Evolutionary conservation across 2,888 invertebrate species (phyloP), one percentile per base, ranked within the genome.

Genomic region (Auanema freiburgensis): DNA sequence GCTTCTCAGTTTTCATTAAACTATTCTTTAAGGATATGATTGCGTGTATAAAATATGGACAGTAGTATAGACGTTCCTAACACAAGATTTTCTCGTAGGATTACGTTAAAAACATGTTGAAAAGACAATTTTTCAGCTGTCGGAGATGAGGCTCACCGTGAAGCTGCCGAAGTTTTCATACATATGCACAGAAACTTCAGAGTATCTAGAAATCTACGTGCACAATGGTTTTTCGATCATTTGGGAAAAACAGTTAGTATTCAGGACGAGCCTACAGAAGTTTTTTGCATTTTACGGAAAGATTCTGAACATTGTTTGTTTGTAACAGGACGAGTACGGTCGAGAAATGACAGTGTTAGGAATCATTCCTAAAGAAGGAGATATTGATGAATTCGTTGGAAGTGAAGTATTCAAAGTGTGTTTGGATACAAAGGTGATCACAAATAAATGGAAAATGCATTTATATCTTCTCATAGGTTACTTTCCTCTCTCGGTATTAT

Each of bases 141-240:
- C 10, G 18, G 33, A 24, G 46, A 53, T 3, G 52, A 40, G 12
- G 21, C 14, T 10, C 40, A 62, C 51, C 61, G 76, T 12, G 67
- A 73, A 41, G 79, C 78, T 41, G 70, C 59, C 5, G 80, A 80
- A 63, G 76, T 80, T 10, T 79, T 76, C 59, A 65, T 80, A 25
- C 63, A 65, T 33, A 80, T 80, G 79, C 72, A 77, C 56, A 64
- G 69, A 62, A 67, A 68, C 75, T 89, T 89, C 80, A 88, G 90
- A 24, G 88, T 91, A 64, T 91, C 91, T 5, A 86, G 91, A 72
- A 90, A 90, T 82, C 87, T 89, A 18, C 86, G 91, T 76, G 88
- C 90, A 21, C 89, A 90, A 78, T 91, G 91, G 91, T 88, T 89
- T 79, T 86, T 91, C 64, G 88, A 89, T 71, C 88, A 79, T 54